Percentiles rank a stretch among this genome's conserved stretches.
phyloP scores from a whole-genome alignment of 2,888 invertebrate genomes.

The Pandemis corylana region DNA sequence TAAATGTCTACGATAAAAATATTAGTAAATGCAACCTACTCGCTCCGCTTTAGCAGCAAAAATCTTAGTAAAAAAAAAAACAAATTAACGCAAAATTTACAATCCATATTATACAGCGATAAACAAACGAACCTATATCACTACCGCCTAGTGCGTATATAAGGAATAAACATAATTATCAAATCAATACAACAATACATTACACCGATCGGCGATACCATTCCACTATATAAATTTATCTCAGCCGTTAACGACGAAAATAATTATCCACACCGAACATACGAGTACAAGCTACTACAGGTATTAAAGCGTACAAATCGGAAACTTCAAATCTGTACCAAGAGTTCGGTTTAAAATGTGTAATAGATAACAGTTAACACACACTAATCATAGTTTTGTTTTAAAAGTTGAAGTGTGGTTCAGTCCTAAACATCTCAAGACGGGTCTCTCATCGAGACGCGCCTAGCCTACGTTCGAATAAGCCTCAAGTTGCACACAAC shows the following conservation, averaged over 20 bases:
- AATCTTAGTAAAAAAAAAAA: conserved; percentile 52
- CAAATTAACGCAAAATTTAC: conserved; percentile 72
- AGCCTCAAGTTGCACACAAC: not conserved
- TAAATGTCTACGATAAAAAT: conserved; percentile 74
- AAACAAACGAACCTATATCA: conserved; percentile 39
- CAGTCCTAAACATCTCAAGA: not conserved
- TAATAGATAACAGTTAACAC: conserved; percentile 45
- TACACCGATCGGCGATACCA: conserved; percentile 25
- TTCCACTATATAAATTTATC: conserved; percentile 26
- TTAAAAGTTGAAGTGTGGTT: conserved; percentile 74
- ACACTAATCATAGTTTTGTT: conserved; percentile 79
- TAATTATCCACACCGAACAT: conserved; percentile 45
- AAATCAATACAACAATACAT: conserved; percentile 41
- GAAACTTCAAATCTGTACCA: conserved; percentile 34
- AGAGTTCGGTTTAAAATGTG: not conserved
- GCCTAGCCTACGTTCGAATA: not conserved
- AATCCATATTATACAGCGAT: conserved; percentile 71
- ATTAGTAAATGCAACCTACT: conserved; percentile 84
- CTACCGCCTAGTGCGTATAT: conserved; percentile 44
- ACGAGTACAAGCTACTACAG: conserved; percentile 48
- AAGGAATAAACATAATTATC: conserved; percentile 35
- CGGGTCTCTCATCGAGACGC: not conserved
- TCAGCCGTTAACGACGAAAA: conserved; percentile 31
- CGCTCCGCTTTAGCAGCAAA: conserved; percentile 62
- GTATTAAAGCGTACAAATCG: conserved; percentile 17